A percentile compares a stretch with the other conserved stretches of the same genome.
Evolutionary conservation across 2,113 vertebrate species (phyloP).

Genomic region (Tringa solitaria): DNA sequence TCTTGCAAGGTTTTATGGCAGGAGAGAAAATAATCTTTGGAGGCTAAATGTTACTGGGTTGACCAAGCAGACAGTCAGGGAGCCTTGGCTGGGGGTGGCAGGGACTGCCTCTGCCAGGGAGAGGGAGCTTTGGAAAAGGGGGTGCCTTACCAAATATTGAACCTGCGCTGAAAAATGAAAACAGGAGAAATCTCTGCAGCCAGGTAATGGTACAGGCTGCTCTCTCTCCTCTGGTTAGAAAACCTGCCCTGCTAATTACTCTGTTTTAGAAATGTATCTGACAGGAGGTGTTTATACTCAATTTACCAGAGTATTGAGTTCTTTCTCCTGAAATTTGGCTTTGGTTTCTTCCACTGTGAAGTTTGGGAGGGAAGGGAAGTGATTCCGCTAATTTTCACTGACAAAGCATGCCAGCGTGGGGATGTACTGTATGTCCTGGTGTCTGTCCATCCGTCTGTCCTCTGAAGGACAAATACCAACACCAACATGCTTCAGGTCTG

Average conservation of each 20-base stretch:
- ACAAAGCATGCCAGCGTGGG: neutral
- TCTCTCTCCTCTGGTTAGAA: neutral
- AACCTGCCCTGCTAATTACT: neutral
- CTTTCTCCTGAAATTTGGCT: neutral
- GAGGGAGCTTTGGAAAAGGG: neutral
- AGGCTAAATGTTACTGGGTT: conserved; percentile 26
- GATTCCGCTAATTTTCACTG: neutral
- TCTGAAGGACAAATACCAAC: neutral
- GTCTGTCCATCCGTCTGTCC: neutral
- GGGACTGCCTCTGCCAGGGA: neutral
- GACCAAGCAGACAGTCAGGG: neutral
- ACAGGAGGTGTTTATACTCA: neutral
- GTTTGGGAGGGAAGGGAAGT: neutral
- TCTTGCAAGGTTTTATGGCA: conserved; percentile 23
- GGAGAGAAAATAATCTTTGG: neutral
- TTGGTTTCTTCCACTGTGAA: neutral
- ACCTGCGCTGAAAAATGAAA: neutral
- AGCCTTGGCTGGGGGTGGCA: neutral
- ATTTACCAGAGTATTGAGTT: neutral
- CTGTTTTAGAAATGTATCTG: neutral
- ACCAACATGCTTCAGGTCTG: fast-evolving
- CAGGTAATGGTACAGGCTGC: neutral
- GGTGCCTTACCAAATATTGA: neutral
- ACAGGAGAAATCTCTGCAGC: neutral
- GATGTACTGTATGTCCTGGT: neutral